These are phyloP conservation scores for Apocheima hispidaria DNA, from an alignment of 2,888 invertebrate species.

Conservation along the genomic window DNA sequence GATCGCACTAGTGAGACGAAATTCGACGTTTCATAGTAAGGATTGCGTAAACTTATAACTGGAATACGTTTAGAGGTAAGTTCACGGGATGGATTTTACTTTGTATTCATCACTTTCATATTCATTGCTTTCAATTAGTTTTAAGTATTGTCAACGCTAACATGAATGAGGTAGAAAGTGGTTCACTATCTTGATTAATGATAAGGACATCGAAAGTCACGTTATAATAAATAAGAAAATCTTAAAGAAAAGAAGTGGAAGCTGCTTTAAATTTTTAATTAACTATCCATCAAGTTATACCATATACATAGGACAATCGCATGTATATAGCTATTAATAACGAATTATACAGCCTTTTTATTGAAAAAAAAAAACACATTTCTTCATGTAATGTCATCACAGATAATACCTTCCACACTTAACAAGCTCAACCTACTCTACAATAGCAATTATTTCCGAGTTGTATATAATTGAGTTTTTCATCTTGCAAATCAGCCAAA, in stretches of 20 bases:
- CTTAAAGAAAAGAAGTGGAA: neutral
- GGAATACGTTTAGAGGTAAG: conserved; percentile 65
- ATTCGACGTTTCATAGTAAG: conserved; percentile 75
- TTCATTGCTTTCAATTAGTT: neutral
- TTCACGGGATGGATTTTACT: conserved; percentile 21
- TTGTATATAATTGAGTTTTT: conserved; percentile 33
- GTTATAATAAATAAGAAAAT: neutral
- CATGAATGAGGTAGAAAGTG: conserved; percentile 4
- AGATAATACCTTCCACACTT: conserved; percentile 3
- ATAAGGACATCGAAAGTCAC: neutral
- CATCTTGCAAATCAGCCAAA: conserved; percentile 33
- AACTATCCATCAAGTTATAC: neutral
- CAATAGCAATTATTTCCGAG: conserved; percentile 11
- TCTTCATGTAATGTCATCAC: conserved; percentile 21
- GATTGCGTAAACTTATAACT: conserved; percentile 71
- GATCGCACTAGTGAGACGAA: conserved; percentile 77
- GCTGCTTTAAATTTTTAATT: neutral
- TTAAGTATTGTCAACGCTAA: neutral
- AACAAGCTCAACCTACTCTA: neutral
- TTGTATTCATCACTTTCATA: neutral
- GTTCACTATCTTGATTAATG: neutral
- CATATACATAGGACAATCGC: conserved; percentile 50
- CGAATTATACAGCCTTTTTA: neutral
- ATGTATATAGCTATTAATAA: conserved; percentile 41
- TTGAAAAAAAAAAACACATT: no score